Conservation (phyloP, 2,113 vertebrate genomes). For the Oncorhynchus keta region DNA sequence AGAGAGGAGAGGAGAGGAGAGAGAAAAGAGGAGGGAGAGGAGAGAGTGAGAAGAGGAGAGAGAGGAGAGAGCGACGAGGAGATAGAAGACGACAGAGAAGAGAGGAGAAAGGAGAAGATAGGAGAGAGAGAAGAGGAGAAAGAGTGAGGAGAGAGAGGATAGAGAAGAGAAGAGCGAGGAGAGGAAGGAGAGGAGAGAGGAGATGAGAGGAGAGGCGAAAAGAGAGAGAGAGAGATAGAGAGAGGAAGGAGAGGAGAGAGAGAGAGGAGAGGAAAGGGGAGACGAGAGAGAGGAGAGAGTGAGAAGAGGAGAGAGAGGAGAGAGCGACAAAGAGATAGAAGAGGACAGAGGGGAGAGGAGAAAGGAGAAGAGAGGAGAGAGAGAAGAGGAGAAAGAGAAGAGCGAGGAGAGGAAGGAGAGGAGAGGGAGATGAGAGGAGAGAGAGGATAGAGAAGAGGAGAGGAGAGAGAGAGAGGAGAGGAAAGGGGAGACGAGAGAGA, state of each 20-base stretch:
- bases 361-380: constrained; percentile 30
- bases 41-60: not conserved
- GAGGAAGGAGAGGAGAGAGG: too few relatives aligned
- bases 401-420: not conserved
- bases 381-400: not conserved
- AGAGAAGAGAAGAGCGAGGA: too few relatives aligned
- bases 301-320: not conserved
- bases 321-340: too few relatives aligned
- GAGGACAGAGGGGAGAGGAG: not conserved
- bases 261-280: not conserved
- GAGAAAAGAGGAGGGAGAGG: too few relatives aligned
- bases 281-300: too few relatives aligned
- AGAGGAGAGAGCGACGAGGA: not conserved
- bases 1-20: not conserved
- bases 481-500: too few relatives aligned
- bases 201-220: too few relatives aligned
- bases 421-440: not conserved
- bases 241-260: constrained; percentile 26
- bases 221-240: too few relatives aligned
- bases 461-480: too few relatives aligned
- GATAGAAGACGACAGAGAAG: not conserved
- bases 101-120: not conserved
- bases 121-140: too few relatives aligned
- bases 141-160: too few relatives aligned
- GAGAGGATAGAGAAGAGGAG: too few relatives aligned